A percentile compares a stretch with the other conserved stretches of the same genome.
phyloP scores from a whole-genome alignment of 1,140 invertebrate species.

The Diorhabda sublineata region DNA sequence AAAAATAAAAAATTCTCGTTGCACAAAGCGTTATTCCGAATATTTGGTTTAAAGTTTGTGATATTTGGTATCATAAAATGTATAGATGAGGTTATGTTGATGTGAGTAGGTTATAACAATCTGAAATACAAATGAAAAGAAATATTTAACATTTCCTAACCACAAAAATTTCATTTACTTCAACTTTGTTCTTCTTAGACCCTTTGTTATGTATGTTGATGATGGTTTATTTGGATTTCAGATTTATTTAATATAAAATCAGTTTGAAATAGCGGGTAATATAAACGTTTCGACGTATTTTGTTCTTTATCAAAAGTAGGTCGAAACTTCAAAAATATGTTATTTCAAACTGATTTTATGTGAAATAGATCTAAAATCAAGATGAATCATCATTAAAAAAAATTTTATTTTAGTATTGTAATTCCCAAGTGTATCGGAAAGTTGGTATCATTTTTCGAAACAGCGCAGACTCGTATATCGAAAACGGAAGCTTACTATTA shows the following conservation, averaged over 20 bases:
- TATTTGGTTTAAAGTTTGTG: constrained; percentile 30
- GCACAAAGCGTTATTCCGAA: constrained; percentile 30
- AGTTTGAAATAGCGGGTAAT: too few relatives aligned
- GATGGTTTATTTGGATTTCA: too few relatives aligned
- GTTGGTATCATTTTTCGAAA: constrained; percentile 25
- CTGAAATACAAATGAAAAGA: background rate
- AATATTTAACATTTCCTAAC: background rate
- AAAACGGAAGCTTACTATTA: constrained; percentile 61
- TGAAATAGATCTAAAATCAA: background rate
- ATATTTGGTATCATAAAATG: constrained; percentile 24
- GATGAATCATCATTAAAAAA: background rate
- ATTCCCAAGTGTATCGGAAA: constrained; percentile 24
- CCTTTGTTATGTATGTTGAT: too few relatives aligned
- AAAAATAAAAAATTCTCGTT: constrained; percentile 40
- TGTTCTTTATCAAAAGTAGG: too few relatives aligned
- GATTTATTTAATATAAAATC: too few relatives aligned
- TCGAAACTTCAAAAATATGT: too few relatives aligned
- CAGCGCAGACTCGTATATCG: constrained; percentile 19
- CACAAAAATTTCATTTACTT: background rate
- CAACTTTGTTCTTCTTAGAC: background rate
- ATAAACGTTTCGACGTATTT: too few relatives aligned
- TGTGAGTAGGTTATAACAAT: constrained; percentile 27
- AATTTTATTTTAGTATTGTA: constrained; percentile 47
- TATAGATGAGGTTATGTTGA: constrained; percentile 29
- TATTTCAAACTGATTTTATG: too few relatives aligned